phyloP scores from a whole-genome alignment of 2,797 vertebrate genomes.

The Lepus oiostolus region DNA sequence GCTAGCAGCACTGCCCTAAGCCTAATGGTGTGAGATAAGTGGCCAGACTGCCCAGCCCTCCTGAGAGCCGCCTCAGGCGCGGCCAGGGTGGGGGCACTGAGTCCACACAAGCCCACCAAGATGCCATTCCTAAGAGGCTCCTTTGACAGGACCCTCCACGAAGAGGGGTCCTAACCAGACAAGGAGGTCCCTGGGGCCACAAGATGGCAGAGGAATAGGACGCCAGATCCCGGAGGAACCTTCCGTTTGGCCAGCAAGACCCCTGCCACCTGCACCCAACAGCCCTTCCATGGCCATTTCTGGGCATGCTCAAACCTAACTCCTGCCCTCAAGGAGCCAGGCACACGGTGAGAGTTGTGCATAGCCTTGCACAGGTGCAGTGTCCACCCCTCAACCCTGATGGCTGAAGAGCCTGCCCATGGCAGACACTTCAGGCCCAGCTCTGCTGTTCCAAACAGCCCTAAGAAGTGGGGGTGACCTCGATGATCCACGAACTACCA shows the following conservation, averaged over 20 bases:
- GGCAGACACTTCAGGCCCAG: no score
- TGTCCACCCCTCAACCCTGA: neutral
- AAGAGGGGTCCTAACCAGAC: neutral
- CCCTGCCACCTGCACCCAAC: neutral
- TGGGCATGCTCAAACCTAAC: neutral
- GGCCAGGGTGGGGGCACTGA: slow-evolving; percentile 1
- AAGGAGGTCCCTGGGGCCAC: neutral
- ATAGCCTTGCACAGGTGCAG: rapidly evolving
- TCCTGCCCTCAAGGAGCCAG: neutral
- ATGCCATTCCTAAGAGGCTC: slow-evolving; percentile 67
- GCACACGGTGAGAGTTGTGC: rapidly evolving
- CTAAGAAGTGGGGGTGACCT: neutral
- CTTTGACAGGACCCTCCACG: slow-evolving; percentile 47
- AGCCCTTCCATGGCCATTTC: neutral
- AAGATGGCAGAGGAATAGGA: neutral
- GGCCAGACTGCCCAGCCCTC: slow-evolving; percentile 65
- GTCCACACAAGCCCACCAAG: slow-evolving; percentile 64
- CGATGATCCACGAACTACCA: neutral
- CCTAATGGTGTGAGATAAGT: slow-evolving; percentile 90
- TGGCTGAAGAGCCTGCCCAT: no score
- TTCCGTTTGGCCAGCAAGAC: neutral
- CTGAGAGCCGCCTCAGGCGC: slow-evolving; percentile 69
- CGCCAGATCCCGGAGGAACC: neutral
- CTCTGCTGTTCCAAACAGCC: neutral
- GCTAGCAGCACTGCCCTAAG: slow-evolving; percentile 88